Evolutionary conservation across 2,888 invertebrate species (phyloP), one percentile per base, ranked within the genome.

Genomic region (Euplexia lucipara): DNA sequence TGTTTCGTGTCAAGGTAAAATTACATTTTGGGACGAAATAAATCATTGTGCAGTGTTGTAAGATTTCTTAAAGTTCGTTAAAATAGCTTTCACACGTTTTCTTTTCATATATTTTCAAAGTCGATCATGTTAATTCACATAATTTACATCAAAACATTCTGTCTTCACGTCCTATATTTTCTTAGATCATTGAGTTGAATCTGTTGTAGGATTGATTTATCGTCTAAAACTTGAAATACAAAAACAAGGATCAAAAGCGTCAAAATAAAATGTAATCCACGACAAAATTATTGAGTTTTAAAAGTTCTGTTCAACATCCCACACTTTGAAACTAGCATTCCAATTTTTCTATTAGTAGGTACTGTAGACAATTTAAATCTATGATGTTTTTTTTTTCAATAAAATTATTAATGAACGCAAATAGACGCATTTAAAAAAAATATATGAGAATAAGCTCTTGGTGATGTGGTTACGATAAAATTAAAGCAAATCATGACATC

Each of bases 141-240:
- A 68, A 60, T 66, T 73, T 73, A 74, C 22, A 49, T 34, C 8
- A 48, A 64, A 64, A 60, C 54, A 64, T 20, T 52, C 52, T 59
- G 62, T 81, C 66, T 47, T 57, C 70, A 59, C 60, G 65, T 79
- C n/a, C n/a, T n/a, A 63, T 54, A 41, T 64, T 53, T 70, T 77
- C 42, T 44, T 34, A 77, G 47, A 78, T 78, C 68, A 63, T 80
- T 78, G 60, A 45, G 57, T 75, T 52, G 30, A 54, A 69, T 61
- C 58, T 42, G n/a, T n/a, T 35, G 8, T 42, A 22, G 18, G 45
- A 75, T 60, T 81, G 65, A 79, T 73, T 54, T 62, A 68, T 65
- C 44, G 58, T 51, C 41, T 45, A 61, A 30, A 20, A 52, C 70
- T 79, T 81, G 81, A 82, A 81, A 76, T 47, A 75, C 61, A 20